Percentiles rank a stretch among this genome's conserved stretches.
Conservation (phyloP, 2,113 vertebrate genomes). For the Heterotis niloticus region DNA sequence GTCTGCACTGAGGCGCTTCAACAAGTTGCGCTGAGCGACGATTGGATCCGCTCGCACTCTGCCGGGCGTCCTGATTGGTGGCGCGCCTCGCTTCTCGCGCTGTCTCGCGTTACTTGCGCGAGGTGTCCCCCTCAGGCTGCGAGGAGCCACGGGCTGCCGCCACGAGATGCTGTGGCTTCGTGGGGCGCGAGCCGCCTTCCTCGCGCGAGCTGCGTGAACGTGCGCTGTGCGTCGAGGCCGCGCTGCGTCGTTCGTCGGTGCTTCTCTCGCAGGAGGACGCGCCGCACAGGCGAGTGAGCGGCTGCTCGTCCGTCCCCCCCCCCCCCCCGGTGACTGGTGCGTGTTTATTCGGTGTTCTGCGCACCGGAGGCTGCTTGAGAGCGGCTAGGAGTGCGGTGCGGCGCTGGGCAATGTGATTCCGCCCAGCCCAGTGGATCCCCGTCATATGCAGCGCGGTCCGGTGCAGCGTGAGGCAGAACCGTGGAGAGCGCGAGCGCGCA, state of each 20-base stretch:
- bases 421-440: background rate
- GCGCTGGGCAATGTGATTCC: background rate
- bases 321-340: background rate
- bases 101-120: slow-evolving; percentile 52
- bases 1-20: too few species aligned
- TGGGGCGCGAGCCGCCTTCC: slow-evolving; percentile 1
- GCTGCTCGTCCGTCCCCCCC: too few species aligned
- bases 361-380: slow-evolving; percentile 3
- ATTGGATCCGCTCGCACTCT: too few species aligned
- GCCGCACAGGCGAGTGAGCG: slow-evolving; percentile 15
- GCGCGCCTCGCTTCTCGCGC: background rate
- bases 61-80: slow-evolving; percentile 46
- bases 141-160: slow-evolving; percentile 16
- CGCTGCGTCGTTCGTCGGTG: background rate
- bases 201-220: background rate
- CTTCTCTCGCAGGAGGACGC: background rate
- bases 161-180: slow-evolving; percentile 9
- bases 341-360: slow-evolving; percentile 2
- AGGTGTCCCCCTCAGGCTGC: background rate
- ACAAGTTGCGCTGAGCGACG: too few species aligned
- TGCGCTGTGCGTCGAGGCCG: slow-evolving; percentile 13
- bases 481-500: background rate
- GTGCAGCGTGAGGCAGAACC: background rate
- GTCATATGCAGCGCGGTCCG: background rate
- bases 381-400: background rate